Conservation (phyloP, 2,888 invertebrate genomes). For the Watsonalla binaria region DNA sequence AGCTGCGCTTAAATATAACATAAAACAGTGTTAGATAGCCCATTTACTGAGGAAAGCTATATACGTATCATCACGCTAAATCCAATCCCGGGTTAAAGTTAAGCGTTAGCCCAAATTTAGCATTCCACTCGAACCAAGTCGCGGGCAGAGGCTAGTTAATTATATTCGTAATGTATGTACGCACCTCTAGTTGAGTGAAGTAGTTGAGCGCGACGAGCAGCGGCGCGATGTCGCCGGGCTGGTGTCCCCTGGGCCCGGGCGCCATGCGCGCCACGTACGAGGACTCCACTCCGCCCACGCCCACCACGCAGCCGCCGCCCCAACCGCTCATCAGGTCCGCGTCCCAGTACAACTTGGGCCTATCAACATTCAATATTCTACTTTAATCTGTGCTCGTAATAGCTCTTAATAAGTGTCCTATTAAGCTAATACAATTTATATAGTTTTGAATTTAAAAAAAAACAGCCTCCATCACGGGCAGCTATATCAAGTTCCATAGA, state of each 20-base stretch:
- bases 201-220: constrained; percentile 90
- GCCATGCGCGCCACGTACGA: constrained; percentile 84
- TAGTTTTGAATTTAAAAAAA: too few species aligned
- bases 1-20: too few species aligned
- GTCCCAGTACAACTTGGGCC: constrained; percentile 59
- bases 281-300: constrained; percentile 90
- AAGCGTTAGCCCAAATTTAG: too few species aligned
- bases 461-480: too few species aligned
- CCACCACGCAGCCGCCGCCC: constrained; percentile 82
- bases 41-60: too few species aligned
- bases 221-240: constrained; percentile 82
- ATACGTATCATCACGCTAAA: too few species aligned
- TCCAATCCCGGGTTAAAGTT: too few species aligned
- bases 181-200: constrained; percentile 89
- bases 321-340: constrained; percentile 45
- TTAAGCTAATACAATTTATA: too few species aligned
- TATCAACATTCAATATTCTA: constrained; percentile 13
- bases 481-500: too few species aligned
- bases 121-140: not conserved
- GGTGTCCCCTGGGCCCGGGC: constrained; percentile 81
- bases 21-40: too few species aligned
- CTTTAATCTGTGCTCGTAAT: not conserved
- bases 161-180: not conserved
- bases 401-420: too few species aligned
- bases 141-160: not conserved